Evolutionary conservation across 2,797 vertebrate species (phyloP), one percentile per base, ranked within the genome.

Genomic region (Tamandua tetradactyla): DNA sequence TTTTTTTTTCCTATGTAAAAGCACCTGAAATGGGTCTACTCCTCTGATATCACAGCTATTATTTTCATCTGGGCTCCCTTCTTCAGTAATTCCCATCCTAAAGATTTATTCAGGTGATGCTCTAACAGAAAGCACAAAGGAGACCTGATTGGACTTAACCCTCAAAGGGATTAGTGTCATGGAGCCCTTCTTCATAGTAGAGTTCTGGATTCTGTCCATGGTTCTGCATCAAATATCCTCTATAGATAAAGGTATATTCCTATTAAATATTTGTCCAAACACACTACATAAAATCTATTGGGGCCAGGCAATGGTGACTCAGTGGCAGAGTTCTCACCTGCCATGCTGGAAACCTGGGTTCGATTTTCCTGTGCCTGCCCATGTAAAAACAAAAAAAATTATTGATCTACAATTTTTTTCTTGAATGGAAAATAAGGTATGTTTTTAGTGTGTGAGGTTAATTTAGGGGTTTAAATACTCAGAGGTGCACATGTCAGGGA

Each of bases 1-100:
- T 76, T 80, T 79, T 81, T 37, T 95, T 82, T 86, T 57, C 64
- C 86, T 86, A 66, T 66, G 40, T 59, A 47, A 37, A 57, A 42
- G 9, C 52, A n/a, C 7, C 32, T 79, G 15, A 78, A 83, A 82
- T 80, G 17, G 7, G 3, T 89, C 40, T 23, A 25, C 17, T 89
- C 15, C 4, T 71, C 22, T 69, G 14, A 69, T 35, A 55, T 40
- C 12, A 42, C 25, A 92, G n/a, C 5, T 22, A 30, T 37, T 89
- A 35, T 59, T 40, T 79, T 93, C 79, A 23, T 40, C 40, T 72
- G 40, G 22, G 13, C 78, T 81, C 57, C 22, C n/a, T 17, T 69
- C 14, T 40, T 93, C 66, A 17, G 11, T 44, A 87, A 42, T 35
- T 17, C 4, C 15, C 30, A 78, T 91, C 37, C 57, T 35, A 52